Evolutionary conservation across 2,888 invertebrate species (phyloP).

Genomic region (Doris montereyensis): DNA sequence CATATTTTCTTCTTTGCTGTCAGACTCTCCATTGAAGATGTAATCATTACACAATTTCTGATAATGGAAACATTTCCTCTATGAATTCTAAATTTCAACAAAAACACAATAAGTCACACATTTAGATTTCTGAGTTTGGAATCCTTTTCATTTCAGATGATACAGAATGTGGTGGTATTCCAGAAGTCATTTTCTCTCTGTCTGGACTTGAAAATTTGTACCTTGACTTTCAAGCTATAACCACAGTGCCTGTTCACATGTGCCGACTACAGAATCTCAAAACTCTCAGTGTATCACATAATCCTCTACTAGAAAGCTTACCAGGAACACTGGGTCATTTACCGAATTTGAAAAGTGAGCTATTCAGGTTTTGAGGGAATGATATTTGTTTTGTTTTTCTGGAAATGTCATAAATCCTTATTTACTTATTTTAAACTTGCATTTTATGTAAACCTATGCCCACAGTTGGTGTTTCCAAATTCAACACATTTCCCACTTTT

Average conservation of each 20-base stretch:
- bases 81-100: too few species aligned
- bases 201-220: constrained; percentile 53
- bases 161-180: constrained; percentile 59
- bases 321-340: constrained; percentile 58
- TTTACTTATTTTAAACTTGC: too few species aligned
- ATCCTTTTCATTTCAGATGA: constrained; percentile 43
- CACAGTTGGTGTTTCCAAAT: too few species aligned
- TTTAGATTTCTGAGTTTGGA: too few species aligned
- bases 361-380: too few species aligned
- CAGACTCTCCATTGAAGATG: neutral
- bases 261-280: constrained; percentile 57
- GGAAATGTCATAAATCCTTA: too few species aligned
- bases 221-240: constrained; percentile 62
- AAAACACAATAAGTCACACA: too few species aligned
- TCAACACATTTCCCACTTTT: too few species aligned
- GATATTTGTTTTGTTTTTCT: too few species aligned
- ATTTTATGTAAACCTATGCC: too few species aligned
- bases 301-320: constrained; percentile 58
- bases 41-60: neutral
- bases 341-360: constrained; percentile 58
- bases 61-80: neutral
- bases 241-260: constrained; percentile 60
- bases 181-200: constrained; percentile 58
- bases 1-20: neutral
- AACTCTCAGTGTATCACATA: constrained; percentile 53